Conservation (phyloP, 2,797 vertebrate genomes). For the Myotis myotis region DNA sequence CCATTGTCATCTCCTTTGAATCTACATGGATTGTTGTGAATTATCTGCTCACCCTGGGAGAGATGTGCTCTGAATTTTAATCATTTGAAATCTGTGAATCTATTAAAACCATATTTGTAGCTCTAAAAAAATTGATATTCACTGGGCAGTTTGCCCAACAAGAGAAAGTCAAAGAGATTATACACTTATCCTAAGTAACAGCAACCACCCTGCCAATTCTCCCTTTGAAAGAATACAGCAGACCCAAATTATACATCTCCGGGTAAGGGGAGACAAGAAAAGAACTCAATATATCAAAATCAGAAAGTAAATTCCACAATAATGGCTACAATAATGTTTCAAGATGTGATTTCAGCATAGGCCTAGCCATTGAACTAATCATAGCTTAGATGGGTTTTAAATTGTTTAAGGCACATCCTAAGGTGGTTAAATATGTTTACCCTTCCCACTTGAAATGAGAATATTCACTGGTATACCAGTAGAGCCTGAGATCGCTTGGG, state of each 20-base stretch:
- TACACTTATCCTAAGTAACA: slow-evolving; percentile 80
- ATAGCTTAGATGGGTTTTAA: slow-evolving; percentile 52
- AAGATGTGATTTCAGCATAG: slow-evolving; percentile 62
- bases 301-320: slow-evolving; percentile 69
- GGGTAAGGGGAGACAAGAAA: slow-evolving; percentile 64
- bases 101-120: slow-evolving; percentile 85
- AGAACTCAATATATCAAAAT: slow-evolving; percentile 73
- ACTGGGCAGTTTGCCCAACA: slow-evolving; percentile 79
- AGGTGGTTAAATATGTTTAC: slow-evolving; percentile 57
- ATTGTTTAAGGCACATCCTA: slow-evolving; percentile 47
- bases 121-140: slow-evolving; percentile 81
- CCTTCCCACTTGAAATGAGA: not conserved
- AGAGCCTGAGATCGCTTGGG: not conserved
- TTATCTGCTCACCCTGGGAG: slow-evolving; percentile 78
- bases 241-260: slow-evolving; percentile 73
- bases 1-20: slow-evolving; percentile 78
- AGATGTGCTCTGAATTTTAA: slow-evolving; percentile 77
- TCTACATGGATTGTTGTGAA: slow-evolving; percentile 78
- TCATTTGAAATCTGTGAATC: slow-evolving; percentile 81
- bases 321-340: slow-evolving; percentile 69
- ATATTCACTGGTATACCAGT: not conserved
- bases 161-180: slow-evolving; percentile 81
- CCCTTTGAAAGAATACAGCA: slow-evolving; percentile 78
- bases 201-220: slow-evolving; percentile 80
- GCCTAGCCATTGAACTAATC: slow-evolving; percentile 53